Evolutionary conservation across 1,140 invertebrate species (phyloP).

Genomic region (Meloidogyne floridensis): DNA sequence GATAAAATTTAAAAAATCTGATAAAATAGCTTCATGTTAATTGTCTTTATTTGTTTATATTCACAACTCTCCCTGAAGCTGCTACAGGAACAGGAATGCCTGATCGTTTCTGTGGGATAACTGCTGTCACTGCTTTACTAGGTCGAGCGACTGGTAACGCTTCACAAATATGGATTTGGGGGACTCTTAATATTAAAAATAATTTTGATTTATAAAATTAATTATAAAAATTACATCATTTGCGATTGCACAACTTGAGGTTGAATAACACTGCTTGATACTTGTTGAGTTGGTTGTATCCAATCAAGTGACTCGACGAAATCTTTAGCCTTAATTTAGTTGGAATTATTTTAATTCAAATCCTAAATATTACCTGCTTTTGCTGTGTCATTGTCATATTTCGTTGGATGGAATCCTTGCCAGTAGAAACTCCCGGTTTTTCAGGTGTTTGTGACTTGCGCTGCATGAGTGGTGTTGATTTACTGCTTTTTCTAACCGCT

Average conservation of each 20-base stretch:
- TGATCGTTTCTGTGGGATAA: not conserved
- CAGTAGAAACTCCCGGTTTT: not conserved
- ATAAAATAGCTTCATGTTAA: no score
- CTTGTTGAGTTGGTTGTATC: not conserved
- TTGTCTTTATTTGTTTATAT: not conserved
- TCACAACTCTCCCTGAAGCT: not conserved
- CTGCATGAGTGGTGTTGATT: not conserved
- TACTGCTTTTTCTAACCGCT: not conserved
- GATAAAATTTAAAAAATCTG: no score
- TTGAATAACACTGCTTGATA: not conserved
- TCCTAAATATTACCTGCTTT: not conserved
- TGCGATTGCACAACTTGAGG: constrained; percentile 1
- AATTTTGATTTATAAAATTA: no score
- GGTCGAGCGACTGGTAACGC: not conserved
- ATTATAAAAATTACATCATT: not conserved
- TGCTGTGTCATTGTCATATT: not conserved
- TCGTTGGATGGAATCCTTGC: not conserved
- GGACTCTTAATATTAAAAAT: not conserved
- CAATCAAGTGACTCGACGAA: not conserved
- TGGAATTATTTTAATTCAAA: no score
- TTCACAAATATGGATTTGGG: not conserved
- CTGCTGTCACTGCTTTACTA: not conserved
- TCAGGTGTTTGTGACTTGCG: not conserved
- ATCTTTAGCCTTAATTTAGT: not conserved
- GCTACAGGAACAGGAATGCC: not conserved